Base-by-base conservation (phyloP, 2,888 invertebrate species). In the Bugula neritina region DNA sequence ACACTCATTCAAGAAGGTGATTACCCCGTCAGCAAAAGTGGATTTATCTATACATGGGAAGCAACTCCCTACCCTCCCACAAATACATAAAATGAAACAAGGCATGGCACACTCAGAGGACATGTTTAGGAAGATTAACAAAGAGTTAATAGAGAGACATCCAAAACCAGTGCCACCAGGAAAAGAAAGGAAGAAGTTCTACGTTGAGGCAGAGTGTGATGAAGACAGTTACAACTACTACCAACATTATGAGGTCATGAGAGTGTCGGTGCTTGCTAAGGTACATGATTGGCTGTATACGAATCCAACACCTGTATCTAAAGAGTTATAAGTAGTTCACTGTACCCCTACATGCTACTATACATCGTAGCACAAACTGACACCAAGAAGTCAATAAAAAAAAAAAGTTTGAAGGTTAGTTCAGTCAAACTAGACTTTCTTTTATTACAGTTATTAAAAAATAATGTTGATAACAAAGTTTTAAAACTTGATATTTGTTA, bases 211-310 rank as follows among this genome's bases (percentile, higher is more conserved):
- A 31, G 63, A 21, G 2, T 27, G 31, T n/a, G 31, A 27, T 5
- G 31, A 21, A 29, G 27, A 31, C 31, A 31, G 25, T 13, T 27
- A 63, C 2, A 63, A 63, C n/a, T 63, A 63, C n/a, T 27, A 63
- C 13, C n/a, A n/a, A n/a, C n/a, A n/a, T n/a, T 29, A 63, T 63
- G 63, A 63, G 63, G 25, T 63, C 5, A 13, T 63, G 21, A 25
- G 31, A 3, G 10, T 63, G 27, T 27, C 21, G n/a, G 27, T 34
- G 17, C 10, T 63, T 10, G 63, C 29, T 13, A 63, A 63, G 34
- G 63, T 63, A 2, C 63, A 63, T 10, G 63, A 63, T 27, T 63
- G 63, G 63, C 34, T 63, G 5, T 3, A 34, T 27, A 31, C 27
- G 13, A 63, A 63, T 31, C 63, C 63, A 29, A 34, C n/a, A 13